These are phyloP conservation scores for Scrobipalpa costella DNA, from an alignment of 2,888 invertebrate species.

Conservation along the genomic window DNA sequence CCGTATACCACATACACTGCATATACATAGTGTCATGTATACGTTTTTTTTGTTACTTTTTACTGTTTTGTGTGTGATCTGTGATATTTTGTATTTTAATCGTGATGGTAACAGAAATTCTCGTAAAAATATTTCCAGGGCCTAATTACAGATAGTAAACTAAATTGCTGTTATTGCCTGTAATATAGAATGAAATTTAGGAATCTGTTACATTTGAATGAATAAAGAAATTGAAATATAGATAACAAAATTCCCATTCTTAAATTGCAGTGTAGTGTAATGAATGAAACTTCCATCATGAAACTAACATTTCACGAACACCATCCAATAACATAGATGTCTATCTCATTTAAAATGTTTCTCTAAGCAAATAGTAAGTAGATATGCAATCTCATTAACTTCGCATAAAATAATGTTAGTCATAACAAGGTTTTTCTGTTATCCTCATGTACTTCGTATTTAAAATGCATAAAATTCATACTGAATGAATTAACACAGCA, in stretches of 20 bases:
- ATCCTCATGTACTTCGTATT: neutral
- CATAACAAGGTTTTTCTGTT: neutral
- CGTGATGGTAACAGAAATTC: too few relatives aligned
- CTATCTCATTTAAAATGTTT: neutral
- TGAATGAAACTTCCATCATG: too few relatives aligned
- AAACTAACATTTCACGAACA: too few relatives aligned
- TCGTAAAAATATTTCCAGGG: too few relatives aligned
- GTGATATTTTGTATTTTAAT: neutral
- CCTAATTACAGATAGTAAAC: too few relatives aligned
- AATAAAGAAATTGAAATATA: too few relatives aligned
- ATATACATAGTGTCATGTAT: neutral
- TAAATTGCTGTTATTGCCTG: too few relatives aligned
- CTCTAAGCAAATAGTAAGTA: neutral
- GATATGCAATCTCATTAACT: constrained; percentile 3
- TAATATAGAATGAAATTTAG: too few relatives aligned
- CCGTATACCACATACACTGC: constrained; percentile 56
- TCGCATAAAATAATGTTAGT: neutral
- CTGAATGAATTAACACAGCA: neutral
- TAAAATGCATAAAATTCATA: neutral
- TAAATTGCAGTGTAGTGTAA: neutral
- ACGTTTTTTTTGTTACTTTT: neutral
- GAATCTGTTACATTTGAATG: too few relatives aligned
- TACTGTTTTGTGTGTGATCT: neutral
- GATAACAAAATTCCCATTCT: too few relatives aligned
- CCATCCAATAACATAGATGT: neutral